Base-by-base conservation (phyloP, 2,113 vertebrate genomes). In the Eurypyga helias region DNA sequence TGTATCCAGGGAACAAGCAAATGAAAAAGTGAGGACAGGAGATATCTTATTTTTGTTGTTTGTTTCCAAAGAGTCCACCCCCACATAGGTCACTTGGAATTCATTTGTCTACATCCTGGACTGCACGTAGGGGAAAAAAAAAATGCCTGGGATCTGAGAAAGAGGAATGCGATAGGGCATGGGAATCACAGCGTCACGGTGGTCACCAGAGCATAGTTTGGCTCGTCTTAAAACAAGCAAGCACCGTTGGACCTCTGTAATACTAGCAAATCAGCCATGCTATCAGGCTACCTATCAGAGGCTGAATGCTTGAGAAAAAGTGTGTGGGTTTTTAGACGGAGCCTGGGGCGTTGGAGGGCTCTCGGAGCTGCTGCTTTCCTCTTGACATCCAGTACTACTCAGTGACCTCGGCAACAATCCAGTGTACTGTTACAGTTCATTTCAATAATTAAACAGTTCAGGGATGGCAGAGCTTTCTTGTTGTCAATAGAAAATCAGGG, bases 81-180 rank as follows among this genome's bases (percentile, higher is more conserved):
- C 98, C 98, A 98, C 98, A 98, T 98, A 98, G 98, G 98, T 99
- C 99, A 99, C 98, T 99, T 98, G 99, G 98, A 99, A 99, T 99
- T 98, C 98, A 98, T 98, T 98, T 99, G 99, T 99, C 99, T 99
- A 98, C 98, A 99, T 99, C 99, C 99, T 99, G 98, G 98, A 98
- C 96, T 95, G 98, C 97, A 98, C 98, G 98, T 97, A 98, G 98
- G 97, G 97, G 92, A 54, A 98, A 97, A 97, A 97, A 97, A 91
- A 98, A 96, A 97, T 77, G 98, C 98, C 98, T 99, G 99, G 98
- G 99, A 99, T 99, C 98, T 97, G 98, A 98, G 97, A 83, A 97
- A 97, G 96, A 99, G 98, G 99, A 99, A 99, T 99, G 99, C 90
- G 91, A 97, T 96, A 98, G 99, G 99, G 99, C 99, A 99, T 99